Percentiles rank a stretch among this genome's conserved stretches.
Conservation (phyloP, 1,140 invertebrate genomes). For the Papilio glaucus region DNA sequence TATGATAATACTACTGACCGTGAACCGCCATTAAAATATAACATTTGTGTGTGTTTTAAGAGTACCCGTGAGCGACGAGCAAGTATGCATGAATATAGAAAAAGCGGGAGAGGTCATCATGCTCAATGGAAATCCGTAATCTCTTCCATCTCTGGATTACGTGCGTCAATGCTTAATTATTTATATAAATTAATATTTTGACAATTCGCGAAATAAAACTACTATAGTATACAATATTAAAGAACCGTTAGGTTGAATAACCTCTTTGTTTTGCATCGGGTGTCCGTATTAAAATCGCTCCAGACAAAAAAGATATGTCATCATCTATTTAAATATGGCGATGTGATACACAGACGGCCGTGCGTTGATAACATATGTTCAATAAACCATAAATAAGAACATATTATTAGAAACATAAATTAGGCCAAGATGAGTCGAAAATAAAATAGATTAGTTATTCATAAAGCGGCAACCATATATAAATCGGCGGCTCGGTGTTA, state of each 20-base stretch:
- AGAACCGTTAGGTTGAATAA: background rate
- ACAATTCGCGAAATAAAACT: no score
- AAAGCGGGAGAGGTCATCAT: no score
- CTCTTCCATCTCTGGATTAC: no score
- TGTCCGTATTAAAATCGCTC: background rate
- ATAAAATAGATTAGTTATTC: background rate
- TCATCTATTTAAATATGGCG: conserved; percentile 1
- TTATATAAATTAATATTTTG: no score
- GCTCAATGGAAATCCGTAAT: no score
- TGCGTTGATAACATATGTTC: background rate
- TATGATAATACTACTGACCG: conserved; percentile 6
- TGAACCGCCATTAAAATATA: background rate
- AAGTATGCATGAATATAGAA: no score
- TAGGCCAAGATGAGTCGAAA: conserved; percentile 4
- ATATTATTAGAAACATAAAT: background rate
- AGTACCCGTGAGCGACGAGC: no score
- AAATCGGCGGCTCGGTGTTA: conserved; percentile 34
- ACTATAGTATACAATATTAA: background rate
- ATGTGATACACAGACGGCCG: background rate
- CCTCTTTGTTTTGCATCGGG: conserved; percentile 1
- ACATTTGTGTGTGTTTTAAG: no score
- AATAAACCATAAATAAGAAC: background rate
- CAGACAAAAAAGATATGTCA: conserved; percentile 14
- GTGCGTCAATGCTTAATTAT: no score
- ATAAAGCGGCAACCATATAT: conserved; percentile 50